Percentiles rank a stretch among this genome's conserved stretches.
phyloP scores from a whole-genome alignment of 2,797 vertebrate species.

The Phyllotis vaccarum region DNA sequence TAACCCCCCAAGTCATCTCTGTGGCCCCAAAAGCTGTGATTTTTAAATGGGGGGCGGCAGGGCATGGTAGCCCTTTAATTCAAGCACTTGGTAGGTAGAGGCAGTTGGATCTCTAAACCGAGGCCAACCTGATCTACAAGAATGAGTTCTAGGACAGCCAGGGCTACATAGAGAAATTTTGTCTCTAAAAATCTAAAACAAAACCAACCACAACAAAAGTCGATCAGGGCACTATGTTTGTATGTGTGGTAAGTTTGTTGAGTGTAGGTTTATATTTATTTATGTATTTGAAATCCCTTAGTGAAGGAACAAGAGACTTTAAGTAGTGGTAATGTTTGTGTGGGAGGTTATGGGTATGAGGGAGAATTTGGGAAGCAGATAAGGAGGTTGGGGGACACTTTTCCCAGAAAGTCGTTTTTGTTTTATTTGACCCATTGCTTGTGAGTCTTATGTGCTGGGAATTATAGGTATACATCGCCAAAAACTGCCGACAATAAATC shows the following conservation, averaged over 20 bases:
- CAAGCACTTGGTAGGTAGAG: not conserved
- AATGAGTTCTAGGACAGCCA: not conserved
- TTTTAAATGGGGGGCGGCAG: not conserved
- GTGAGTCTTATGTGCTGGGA: not conserved
- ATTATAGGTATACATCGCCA: not conserved
- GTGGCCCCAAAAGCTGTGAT: not conserved
- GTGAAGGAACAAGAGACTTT: not conserved
- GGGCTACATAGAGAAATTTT: not conserved
- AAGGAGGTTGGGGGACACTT: not conserved
- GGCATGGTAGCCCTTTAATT: not conserved
- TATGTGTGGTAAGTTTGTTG: not conserved
- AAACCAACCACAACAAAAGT: not conserved
- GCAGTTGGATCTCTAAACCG: not conserved
- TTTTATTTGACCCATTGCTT: not conserved
- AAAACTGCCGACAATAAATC: not conserved
- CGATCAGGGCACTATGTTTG: not conserved
- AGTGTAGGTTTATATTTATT: not conserved
- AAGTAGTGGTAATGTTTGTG: not conserved
- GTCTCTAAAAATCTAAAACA: not conserved
- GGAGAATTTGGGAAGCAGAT: not conserved
- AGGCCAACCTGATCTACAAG: not conserved
- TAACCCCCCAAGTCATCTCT: not conserved
- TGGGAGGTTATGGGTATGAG: not conserved
- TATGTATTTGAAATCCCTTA: not conserved
- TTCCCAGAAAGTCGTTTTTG: not conserved